These are phyloP conservation scores for Amniataba percoides DNA, from an alignment of 2,797 vertebrate genomes.

Conservation along the genomic window DNA sequence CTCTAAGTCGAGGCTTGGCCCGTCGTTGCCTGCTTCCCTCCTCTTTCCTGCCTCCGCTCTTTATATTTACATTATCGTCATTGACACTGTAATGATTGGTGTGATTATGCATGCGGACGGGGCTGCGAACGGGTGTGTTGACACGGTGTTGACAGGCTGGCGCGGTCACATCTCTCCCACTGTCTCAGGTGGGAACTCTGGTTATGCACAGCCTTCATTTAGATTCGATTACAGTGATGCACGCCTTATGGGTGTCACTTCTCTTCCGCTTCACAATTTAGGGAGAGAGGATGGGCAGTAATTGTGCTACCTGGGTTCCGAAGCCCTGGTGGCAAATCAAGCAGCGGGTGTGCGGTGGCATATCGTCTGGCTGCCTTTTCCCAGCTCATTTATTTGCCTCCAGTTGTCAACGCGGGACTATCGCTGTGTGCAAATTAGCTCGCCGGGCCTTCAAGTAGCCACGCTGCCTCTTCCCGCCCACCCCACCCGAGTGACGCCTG, in stretches of 20 bases:
- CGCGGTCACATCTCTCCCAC: conserved; percentile 81
- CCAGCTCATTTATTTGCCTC: conserved; percentile 85
- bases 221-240: conserved; percentile 90
- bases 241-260: conserved; percentile 89
- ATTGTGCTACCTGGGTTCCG: conserved; percentile 84
- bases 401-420: conserved; percentile 84
- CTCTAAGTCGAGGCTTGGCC: conserved; percentile 41
- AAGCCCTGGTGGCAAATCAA: conserved; percentile 83
- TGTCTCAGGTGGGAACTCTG: conserved; percentile 87
- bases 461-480: conserved; percentile 61
- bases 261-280: conserved; percentile 90
- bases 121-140: conserved; percentile 84
- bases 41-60: conserved; percentile 74
- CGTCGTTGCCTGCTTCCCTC: conserved; percentile 31
- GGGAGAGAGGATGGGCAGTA: conserved; percentile 79
- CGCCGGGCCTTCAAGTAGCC: conserved; percentile 79
- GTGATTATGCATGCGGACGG: conserved; percentile 86
- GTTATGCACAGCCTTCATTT: conserved; percentile 87
- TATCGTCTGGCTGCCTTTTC: conserved; percentile 78
- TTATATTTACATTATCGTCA: conserved; percentile 85
- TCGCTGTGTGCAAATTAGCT: conserved; percentile 83
- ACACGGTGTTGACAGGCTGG: conserved; percentile 85
- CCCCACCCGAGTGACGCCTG: conserved; percentile 76
- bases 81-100: conserved; percentile 87
- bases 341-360: conserved; percentile 75